Percentiles rank a stretch among this genome's conserved stretches.
Conservation (phyloP, 2,888 invertebrate species). For the Schizaphis graminum region DNA sequence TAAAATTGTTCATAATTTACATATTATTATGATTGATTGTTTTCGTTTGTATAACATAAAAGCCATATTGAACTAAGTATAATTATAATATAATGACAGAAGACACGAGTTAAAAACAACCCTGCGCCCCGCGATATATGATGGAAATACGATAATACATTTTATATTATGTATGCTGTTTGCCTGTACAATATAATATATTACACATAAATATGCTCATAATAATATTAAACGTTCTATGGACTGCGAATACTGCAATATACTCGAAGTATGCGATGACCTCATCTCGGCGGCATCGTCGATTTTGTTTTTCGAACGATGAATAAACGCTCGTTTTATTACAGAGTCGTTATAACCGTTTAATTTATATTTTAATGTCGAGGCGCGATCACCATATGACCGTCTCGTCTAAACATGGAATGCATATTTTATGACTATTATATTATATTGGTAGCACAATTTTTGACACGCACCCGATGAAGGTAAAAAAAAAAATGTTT, state of each 20-base stretch:
- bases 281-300: neutral
- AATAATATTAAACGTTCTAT: neutral
- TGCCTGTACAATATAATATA: neutral
- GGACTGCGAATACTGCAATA: neutral
- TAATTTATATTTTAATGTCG: constrained; percentile 11
- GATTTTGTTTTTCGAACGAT: neutral
- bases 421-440: neutral
- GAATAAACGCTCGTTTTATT: constrained; percentile 6
- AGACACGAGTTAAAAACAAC: neutral
- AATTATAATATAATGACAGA: neutral
- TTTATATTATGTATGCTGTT: neutral
- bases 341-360: neutral
- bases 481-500: neutral
- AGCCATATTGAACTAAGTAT: neutral
- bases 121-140: neutral
- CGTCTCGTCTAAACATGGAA: neutral
- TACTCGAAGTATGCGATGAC: neutral
- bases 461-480: neutral
- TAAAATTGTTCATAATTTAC: neutral
- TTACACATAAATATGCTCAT: neutral
- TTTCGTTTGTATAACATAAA: neutral
- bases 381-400: neutral
- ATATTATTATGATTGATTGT: neutral
- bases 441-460: neutral
- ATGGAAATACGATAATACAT: neutral